phyloP scores from a whole-genome alignment of 2,888 invertebrate genomes.

The Mesochorus sp. region DNA sequence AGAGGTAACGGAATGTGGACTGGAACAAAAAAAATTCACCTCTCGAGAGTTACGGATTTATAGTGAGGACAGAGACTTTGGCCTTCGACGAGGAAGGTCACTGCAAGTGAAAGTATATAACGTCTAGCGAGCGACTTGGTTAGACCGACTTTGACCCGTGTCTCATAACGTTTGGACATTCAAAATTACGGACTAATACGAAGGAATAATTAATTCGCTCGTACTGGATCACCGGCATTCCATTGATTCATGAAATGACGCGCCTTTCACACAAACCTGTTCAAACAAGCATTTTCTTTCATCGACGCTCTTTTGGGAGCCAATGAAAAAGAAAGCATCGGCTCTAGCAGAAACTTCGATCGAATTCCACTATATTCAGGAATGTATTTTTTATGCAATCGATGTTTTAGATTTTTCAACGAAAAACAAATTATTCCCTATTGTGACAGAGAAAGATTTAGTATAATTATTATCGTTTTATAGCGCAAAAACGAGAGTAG shows the following conservation, averaged over 20 bases:
- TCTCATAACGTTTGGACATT: constrained; percentile 20
- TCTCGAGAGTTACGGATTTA: constrained; percentile 40
- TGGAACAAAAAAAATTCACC: neutral
- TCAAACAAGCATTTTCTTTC: too few relatives aligned
- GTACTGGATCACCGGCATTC: neutral
- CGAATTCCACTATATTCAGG: too few relatives aligned
- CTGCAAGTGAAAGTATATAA: constrained; percentile 62
- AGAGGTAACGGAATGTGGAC: constrained; percentile 35
- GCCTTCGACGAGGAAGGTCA: constrained; percentile 64
- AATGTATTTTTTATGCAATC: too few relatives aligned
- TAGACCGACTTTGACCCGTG: constrained; percentile 27
- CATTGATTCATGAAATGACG: too few relatives aligned
- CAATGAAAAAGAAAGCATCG: too few relatives aligned
- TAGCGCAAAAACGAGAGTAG: neutral
- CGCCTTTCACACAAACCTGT: too few relatives aligned
- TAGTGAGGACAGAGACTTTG: constrained; percentile 43
- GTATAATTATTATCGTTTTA: constrained; percentile 21
- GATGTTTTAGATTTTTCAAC: too few relatives aligned
- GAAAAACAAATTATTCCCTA: neutral
- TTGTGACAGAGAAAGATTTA: neutral
- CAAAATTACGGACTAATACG: neutral
- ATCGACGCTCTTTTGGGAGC: too few relatives aligned
- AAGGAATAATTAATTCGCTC: neutral
- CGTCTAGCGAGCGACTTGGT: constrained; percentile 1
- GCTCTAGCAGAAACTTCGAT: too few relatives aligned